A percentile compares a stretch with the other conserved stretches of the same genome.
Evolutionary conservation across 2,888 invertebrate species (phyloP).

Genomic region (Julus scandinavius): DNA sequence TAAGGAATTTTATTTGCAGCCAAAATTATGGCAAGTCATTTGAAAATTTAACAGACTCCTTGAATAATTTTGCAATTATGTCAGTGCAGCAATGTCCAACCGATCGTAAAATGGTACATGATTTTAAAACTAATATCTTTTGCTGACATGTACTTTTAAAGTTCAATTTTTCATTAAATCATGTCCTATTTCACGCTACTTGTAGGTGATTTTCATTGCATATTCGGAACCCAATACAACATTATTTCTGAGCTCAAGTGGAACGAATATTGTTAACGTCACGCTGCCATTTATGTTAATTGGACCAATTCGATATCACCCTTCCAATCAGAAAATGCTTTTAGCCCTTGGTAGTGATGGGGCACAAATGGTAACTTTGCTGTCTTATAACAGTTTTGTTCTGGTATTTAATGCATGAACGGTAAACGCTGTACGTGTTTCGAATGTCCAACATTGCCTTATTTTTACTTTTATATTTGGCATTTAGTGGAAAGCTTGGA

Average conservation of each 20-base stretch:
- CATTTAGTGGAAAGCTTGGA: constrained; percentile 53
- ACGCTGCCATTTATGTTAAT: constrained; percentile 39
- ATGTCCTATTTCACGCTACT: background rate
- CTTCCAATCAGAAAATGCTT: constrained; percentile 25
- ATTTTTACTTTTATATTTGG: background rate
- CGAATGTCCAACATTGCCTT: background rate
- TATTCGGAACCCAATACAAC: constrained; percentile 47
- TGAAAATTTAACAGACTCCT: constrained; percentile 39
- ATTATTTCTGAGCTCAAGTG: constrained; percentile 44
- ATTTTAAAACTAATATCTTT: background rate
- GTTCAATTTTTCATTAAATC: too few relatives aligned
- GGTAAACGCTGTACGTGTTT: background rate
- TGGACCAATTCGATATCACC: constrained; percentile 48
- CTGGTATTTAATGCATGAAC: background rate
- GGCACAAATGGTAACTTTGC: constrained; percentile 36
- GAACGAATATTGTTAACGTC: background rate
- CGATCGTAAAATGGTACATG: constrained; percentile 53
- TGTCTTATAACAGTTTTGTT: background rate
- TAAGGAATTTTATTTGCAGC: constrained; percentile 37
- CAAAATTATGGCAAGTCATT: constrained; percentile 51
- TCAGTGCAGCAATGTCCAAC: constrained; percentile 52
- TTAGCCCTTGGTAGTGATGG: constrained; percentile 48
- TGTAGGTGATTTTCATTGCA: constrained; percentile 45
- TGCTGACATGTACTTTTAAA: background rate
- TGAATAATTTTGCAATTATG: constrained; percentile 37